These are phyloP conservation scores for Drosophila buzzatii DNA, from an alignment of 2,888 invertebrate genomes.

Conservation along the genomic window DNA sequence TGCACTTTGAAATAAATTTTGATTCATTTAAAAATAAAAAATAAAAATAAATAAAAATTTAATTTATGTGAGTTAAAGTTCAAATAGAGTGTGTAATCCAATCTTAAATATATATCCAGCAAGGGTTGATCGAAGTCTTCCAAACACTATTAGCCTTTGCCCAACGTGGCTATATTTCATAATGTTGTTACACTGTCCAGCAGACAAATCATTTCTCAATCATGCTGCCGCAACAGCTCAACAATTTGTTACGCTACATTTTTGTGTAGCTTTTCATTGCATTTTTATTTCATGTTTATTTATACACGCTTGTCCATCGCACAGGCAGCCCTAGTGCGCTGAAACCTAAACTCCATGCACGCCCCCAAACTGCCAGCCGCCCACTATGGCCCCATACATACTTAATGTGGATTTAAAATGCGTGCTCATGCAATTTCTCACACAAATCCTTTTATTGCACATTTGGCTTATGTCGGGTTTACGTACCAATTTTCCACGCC, in stretches of 20 bases:
- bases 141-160: not conserved
- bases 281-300: constrained; percentile 64
- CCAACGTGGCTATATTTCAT: constrained; percentile 1
- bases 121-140: not conserved
- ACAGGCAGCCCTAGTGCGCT: constrained; percentile 22
- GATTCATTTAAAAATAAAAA: no score
- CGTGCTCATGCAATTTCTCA: constrained; percentile 81
- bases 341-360: constrained; percentile 2
- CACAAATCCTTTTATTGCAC: constrained; percentile 82
- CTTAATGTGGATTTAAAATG: constrained; percentile 81
- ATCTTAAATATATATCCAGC: not conserved
- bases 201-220: constrained; percentile 67
- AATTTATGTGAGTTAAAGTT: no score
- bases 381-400: constrained; percentile 59
- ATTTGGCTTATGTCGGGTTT: constrained; percentile 79
- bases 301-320: constrained; percentile 35
- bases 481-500: constrained; percentile 73
- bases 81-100: no score
- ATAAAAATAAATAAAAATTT: no score
- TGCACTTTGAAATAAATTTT: no score
- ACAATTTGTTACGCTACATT: constrained; percentile 55
- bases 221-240: constrained; percentile 49
- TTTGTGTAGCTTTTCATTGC: constrained; percentile 4
- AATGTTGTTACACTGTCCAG: constrained; percentile 16
- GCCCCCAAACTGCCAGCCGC: constrained; percentile 5